Evolutionary conservation across 2,888 invertebrate species (phyloP).

Genomic region (Melieria omissa): DNA sequence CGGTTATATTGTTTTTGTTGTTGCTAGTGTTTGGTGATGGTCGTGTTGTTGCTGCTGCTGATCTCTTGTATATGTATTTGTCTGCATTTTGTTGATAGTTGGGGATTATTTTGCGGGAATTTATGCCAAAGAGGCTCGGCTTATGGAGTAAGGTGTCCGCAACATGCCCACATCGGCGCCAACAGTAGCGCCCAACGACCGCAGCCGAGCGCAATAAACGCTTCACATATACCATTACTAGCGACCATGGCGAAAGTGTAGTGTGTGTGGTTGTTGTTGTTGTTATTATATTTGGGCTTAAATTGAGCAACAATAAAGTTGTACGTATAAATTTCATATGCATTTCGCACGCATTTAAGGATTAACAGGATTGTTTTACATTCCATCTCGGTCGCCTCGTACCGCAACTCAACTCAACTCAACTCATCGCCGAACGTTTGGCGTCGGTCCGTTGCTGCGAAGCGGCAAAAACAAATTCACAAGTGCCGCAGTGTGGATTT

Average conservation of each 20-base stretch:
- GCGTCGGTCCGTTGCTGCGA: too few relatives aligned
- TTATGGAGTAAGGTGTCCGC: constrained; percentile 27
- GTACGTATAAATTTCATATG: constrained; percentile 29
- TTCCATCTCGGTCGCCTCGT: background rate
- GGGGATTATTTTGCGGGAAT: constrained; percentile 58
- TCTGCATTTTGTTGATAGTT: constrained; percentile 58
- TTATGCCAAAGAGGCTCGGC: constrained; percentile 53
- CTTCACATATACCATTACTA: background rate
- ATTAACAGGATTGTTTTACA: constrained; percentile 31
- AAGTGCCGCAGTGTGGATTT: too few relatives aligned
- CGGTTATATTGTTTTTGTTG: constrained; percentile 22
- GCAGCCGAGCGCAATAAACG: background rate
- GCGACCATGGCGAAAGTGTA: background rate
- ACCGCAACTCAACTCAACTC: too few relatives aligned
- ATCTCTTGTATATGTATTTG: constrained; percentile 45
- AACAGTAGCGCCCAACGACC: background rate
- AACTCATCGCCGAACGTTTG: too few relatives aligned
- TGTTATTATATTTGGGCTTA: constrained; percentile 46
- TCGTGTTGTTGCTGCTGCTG: constrained; percentile 30
- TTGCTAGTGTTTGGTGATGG: constrained; percentile 28
- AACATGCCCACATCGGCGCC: too few relatives aligned
- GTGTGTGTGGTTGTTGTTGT: constrained; percentile 22
- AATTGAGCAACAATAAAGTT: constrained; percentile 54
- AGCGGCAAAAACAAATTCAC: too few relatives aligned
- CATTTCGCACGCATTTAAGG: constrained; percentile 32